Evolutionary conservation across 2,888 invertebrate genomes (phyloP), one percentile per base, ranked within the genome.

Genomic region (Apamea crenata): DNA sequence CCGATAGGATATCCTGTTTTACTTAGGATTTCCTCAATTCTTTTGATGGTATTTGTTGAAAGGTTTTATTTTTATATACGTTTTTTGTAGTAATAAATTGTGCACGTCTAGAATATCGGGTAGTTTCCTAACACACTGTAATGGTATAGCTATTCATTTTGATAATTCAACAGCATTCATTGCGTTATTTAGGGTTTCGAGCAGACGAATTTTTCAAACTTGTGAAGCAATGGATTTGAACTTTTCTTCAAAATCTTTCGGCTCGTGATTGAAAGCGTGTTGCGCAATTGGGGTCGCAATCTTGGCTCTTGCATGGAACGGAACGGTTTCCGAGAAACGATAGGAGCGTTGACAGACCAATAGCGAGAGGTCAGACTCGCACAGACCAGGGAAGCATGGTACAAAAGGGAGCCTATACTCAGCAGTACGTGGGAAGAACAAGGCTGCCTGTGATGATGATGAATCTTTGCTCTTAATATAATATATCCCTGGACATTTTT

Each of bases 11-110:
- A 75, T 75, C 61, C 40, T 78, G 32, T 61, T 78, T 61, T 53
- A 66, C 59, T 69, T 53, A 61, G 47, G 53, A 73, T 76, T 68
- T 72, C 32, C 59, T 61, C 14, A 40, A 79, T 78, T 29, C 29
- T 36, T 68, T 83, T 69, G 21, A 61, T 47, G 25, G 29, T 53
- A 61, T 76, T 69, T 69, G 10, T 21, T 16, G 3, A 36, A 82
- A n/a, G 14, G 25, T 76, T 74, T 47, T 29, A 47, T 29, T 80
- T 6, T 47, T 14, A 25, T 16, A 36, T 81, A 36, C 2, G n/a
- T 53, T 65, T 47, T 36, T 32, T n/a, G 1, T 16, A 59, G 1
- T 21, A 10, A 36, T 36, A 12, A 63, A 44, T 12, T 21, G 1
- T 18, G 12, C 0, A 25, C n/a, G n/a, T 78, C 6, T 44, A 72